Evolutionary conservation across 2,113 vertebrate genomes (phyloP), one percentile per base, ranked within the genome.

Genomic region (Phrynosoma blainvillii): DNA sequence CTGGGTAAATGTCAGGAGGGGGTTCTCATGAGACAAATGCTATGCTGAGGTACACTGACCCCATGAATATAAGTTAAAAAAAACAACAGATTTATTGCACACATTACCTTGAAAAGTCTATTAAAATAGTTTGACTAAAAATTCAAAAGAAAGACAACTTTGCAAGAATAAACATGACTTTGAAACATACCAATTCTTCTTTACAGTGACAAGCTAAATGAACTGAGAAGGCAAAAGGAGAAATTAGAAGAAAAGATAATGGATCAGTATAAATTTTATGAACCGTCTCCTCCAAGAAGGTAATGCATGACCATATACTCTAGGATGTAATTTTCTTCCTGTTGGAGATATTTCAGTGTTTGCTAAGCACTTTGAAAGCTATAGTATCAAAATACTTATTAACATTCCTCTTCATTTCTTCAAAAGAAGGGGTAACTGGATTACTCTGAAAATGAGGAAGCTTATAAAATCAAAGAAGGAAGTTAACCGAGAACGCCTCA

Each of bases 191-290:
- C 88, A 12, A 84, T 92, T 93, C 91, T 88, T 89, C 1, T 93
- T 95, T 90, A 75, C 95, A 99, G 99, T 94, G 99, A 99, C 96
- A 99, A 99, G 77, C 95, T 99, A 66, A 99, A 99, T 91, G 99
- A 99, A 92, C 96, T 99, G 90, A 97, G 99, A 94, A 96, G 99
- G 86, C 99, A 99, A 94, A 99, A 99, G 90, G 99, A 99, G 95
- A 99, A 99, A 93, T 94, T 99, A 90, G 99, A 99, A 95, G 99
- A 99, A 96, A 99, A 99, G 96, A 99, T 99, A 92, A 99, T 99
- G 99, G 99, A 99, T 96, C 99, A 99, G 85, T 99, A 99, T 93
- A 99, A 99, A 90, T 99, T 99, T 94, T 99, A 99, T 73, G 98
- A 99, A 78, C 99, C 98, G 47, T 99, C 99, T 77, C 99, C 99